Conservation (phyloP, 2,113 vertebrate genomes). For the Odocoileus hemionus region DNA sequence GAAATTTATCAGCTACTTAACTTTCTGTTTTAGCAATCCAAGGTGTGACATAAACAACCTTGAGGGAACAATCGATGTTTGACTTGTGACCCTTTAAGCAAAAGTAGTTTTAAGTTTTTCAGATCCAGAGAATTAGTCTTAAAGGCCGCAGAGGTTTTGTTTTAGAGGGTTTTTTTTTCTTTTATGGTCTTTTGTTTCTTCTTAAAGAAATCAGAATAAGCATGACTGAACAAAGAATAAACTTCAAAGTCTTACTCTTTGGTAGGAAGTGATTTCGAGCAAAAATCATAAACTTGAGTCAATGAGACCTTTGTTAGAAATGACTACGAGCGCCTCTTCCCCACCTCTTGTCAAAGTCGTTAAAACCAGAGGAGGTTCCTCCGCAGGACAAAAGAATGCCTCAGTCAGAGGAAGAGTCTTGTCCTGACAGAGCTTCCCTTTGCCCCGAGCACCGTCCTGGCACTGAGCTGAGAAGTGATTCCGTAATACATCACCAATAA, state of each 20-base stretch:
- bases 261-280: constrained; percentile 81
- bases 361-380: constrained; percentile 70
- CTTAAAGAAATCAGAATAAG: constrained; percentile 58
- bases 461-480: constrained; percentile 38
- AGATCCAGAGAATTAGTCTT: constrained; percentile 51
- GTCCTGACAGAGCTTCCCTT: constrained; percentile 68
- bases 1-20: not conserved
- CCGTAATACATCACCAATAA: constrained; percentile 60
- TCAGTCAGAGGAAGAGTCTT: constrained; percentile 61
- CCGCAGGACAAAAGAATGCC: constrained; percentile 67
- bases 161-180: not conserved
- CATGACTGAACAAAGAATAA: constrained; percentile 79
- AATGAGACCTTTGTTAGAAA: constrained; percentile 81
- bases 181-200: constrained; percentile 53
- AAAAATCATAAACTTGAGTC: constrained; percentile 78
- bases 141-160: constrained; percentile 30
- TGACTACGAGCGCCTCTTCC: constrained; percentile 39
- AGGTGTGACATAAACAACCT: not conserved
- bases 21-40: not conserved
- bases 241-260: constrained; percentile 80
- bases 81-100: not conserved
- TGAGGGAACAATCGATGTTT: not conserved
- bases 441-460: constrained; percentile 64
- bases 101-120: constrained; percentile 44
- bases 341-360: constrained; percentile 70